These are phyloP conservation scores for Cephus pulcher DNA, from an alignment of 2,888 invertebrate genomes.

Conservation along the genomic window DNA sequence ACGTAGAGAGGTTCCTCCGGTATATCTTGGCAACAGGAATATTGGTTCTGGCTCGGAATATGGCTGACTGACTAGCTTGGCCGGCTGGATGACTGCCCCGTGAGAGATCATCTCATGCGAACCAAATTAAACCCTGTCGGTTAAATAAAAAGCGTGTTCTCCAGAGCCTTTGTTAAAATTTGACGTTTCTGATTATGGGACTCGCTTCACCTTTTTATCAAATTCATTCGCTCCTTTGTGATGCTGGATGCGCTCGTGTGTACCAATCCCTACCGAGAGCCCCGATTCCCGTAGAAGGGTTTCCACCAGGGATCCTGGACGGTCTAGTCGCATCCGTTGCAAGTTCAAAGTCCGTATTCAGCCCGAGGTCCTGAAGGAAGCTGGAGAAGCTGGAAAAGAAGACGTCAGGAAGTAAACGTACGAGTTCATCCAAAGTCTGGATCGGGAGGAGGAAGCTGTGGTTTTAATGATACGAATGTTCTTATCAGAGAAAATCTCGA, in stretches of 20 bases:
- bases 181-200: conserved; percentile 60
- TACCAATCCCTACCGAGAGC: neutral
- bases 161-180: conserved; percentile 58
- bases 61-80: neutral
- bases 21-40: conserved; percentile 20
- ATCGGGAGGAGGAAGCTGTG: neutral
- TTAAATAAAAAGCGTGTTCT: conserved; percentile 61
- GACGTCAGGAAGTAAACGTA: neutral
- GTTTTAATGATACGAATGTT: conserved; percentile 41
- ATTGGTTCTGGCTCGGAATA: conserved; percentile 10
- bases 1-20: neutral
- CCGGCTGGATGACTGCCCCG: conserved; percentile 22
- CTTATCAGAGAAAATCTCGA: conserved; percentile 44
- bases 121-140: conserved; percentile 66
- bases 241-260: neutral
- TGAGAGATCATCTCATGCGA: conserved; percentile 55
- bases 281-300: neutral
- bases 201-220: conserved; percentile 12
- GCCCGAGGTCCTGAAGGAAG: neutral
- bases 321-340: no score
- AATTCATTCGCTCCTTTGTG: conserved; percentile 6
- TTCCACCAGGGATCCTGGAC: neutral
- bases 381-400: neutral
- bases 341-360: neutral
- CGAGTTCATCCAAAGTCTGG: neutral